Percentiles rank a stretch among this genome's conserved stretches.
phyloP scores from a whole-genome alignment of 2,888 invertebrate species.

The Lithophane semibrunnea region DNA sequence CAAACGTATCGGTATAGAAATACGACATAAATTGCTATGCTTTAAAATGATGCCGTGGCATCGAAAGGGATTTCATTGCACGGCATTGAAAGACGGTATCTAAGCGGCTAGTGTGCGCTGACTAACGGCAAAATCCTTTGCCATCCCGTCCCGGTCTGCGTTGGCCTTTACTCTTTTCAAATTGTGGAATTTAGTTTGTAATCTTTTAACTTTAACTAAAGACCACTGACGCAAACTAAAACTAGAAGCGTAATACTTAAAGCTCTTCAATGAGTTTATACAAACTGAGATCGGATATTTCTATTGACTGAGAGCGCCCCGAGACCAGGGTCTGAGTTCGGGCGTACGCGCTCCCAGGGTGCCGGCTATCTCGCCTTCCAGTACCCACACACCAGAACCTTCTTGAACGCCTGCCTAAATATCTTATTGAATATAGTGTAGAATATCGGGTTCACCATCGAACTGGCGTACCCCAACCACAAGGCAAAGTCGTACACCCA shows the following conservation, averaged over 20 bases:
- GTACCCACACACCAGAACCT: conserved; percentile 95
- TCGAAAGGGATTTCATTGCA: no score
- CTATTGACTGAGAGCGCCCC: conserved; percentile 88
- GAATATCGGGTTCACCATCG: conserved; percentile 98
- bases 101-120: no score
- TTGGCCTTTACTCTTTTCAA: not conserved
- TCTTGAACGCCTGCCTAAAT: conserved; percentile 97
- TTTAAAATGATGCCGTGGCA: no score
- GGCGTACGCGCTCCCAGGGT: conserved; percentile 89
- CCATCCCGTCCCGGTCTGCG: no score
- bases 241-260: conserved; percentile 77
- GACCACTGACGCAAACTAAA: conserved; percentile 64
- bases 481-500: conserved; percentile 96
- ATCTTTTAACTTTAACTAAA: conserved; percentile 44
- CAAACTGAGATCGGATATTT: conserved; percentile 86
- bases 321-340: conserved; percentile 85
- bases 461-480: conserved; percentile 98
- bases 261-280: conserved; percentile 80
- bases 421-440: conserved; percentile 99
- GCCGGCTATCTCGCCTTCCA: conserved; percentile 89
- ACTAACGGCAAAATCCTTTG: no score
- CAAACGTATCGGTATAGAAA: no score
- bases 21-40: no score
- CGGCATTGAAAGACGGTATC: no score
- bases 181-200: conserved; percentile 10